Percentiles rank a stretch among this genome's conserved stretches.
Conservation (phyloP, 2,888 invertebrate species). For the Melitaea athalia region DNA sequence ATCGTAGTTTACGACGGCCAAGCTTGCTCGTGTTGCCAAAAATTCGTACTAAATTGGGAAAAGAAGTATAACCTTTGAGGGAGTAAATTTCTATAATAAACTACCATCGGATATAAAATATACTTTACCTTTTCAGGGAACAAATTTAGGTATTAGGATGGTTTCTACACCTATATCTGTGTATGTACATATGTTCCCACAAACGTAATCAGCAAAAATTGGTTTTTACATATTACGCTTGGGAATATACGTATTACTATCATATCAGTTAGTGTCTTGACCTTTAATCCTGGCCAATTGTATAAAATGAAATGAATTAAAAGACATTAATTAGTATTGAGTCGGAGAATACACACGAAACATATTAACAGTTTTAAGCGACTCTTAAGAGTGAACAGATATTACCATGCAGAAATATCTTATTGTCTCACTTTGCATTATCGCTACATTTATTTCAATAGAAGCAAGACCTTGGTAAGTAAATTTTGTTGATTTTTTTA, state of each 20-base stretch:
- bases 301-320: not conserved
- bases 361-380: not conserved
- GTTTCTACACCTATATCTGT: too few relatives aligned
- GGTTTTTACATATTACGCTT: not conserved
- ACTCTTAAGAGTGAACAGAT: not conserved
- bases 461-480: slow-evolving; percentile 20
- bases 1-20: too few relatives aligned
- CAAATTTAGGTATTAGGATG: too few relatives aligned
- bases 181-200: too few relatives aligned
- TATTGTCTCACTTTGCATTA: slow-evolving; percentile 3
- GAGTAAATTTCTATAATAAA: too few relatives aligned
- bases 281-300: not conserved
- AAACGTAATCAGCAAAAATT: too few relatives aligned
- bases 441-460: slow-evolving; percentile 3
- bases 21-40: too few relatives aligned
- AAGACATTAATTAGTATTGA: not conserved
- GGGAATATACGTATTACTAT: not conserved
- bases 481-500: not conserved
- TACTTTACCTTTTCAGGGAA: too few relatives aligned
- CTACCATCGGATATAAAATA: too few relatives aligned
- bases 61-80: too few relatives aligned
- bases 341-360: too few relatives aligned
- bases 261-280: not conserved
- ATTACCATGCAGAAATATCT: slow-evolving; percentile 7
- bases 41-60: too few relatives aligned